phyloP scores from a whole-genome alignment of 1,140 invertebrate species.

The Hormaphis cornu region DNA sequence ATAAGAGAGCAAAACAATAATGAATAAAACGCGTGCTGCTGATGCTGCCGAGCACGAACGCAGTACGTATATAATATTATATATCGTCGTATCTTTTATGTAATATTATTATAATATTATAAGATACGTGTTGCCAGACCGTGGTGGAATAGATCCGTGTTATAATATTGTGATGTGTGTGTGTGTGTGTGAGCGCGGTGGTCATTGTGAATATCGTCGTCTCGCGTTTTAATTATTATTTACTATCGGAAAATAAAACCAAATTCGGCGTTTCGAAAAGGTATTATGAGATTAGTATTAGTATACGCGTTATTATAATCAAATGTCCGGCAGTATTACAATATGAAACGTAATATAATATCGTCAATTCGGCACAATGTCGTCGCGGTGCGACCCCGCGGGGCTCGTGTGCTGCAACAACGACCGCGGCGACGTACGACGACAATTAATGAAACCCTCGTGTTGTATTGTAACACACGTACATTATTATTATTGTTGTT shows the following conservation, averaged over 20 bases:
- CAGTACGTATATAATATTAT: too few species aligned
- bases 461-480: background rate
- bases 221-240: constrained; percentile 21
- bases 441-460: background rate
- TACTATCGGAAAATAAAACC: constrained; percentile 2
- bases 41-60: too few species aligned
- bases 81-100: too few species aligned
- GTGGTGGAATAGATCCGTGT: background rate
- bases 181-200: background rate
- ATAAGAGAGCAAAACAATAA: constrained; percentile 10
- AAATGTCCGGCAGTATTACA: constrained; percentile 8
- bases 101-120: too few species aligned
- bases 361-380: too few species aligned
- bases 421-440: background rate
- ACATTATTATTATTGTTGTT: constrained; percentile 4
- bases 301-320: background rate
- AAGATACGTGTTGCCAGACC: too few species aligned
- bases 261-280: too few species aligned
- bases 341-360: background rate
- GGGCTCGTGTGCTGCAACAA: background rate
- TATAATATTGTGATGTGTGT: too few species aligned
- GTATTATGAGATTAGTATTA: too few species aligned
- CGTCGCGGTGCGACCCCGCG: too few species aligned
- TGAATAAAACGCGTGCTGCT: constrained; percentile 10
- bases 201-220: constrained; percentile 25